Base-by-base conservation (phyloP, 2,888 invertebrate genomes). In the Ormyrus rosae region DNA sequence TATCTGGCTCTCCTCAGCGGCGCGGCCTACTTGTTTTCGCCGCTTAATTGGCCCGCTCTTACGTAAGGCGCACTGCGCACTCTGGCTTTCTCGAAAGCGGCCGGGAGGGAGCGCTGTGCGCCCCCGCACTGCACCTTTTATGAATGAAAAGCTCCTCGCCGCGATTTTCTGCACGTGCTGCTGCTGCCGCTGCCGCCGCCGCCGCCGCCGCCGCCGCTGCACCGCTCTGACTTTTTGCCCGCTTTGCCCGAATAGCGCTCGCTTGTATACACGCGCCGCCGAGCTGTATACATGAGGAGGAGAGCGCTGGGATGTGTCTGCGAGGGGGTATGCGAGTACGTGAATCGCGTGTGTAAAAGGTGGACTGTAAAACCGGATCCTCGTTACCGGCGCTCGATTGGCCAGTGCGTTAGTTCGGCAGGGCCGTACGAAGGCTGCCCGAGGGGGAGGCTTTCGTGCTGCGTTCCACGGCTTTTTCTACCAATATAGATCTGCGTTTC, bases 341-440 rank as follows among this genome's bases (percentile, higher is more conserved):
- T 64, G 70, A 78, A 71, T 67, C 60, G 71, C 67, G 65, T 71
- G 65, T 60, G 71, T 65, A 71, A 78, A 71, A 78, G 71, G 58
- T 72, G 61, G 60, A 46, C 78, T 72, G 78, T 67, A 53, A 78
- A 78, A 78, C 78, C 78, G 78, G 78, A 78, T 78, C 72, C 78
- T 78, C 72, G 67, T 72, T 78, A 78, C 72, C 34, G 67, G 53
- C 71, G 48, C 53, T 67, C 60, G 55, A 78, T 71, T 71, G 78
- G 72, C 10, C 60, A 55, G 51, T 60, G 67, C 78, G 72, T 45
- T 50, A 64, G 65, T 71, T 61, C 19, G 50, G 45, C 72, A 72
- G 78, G 46, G 77, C 77, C 70, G 77, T 78, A 71, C 45, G 50
- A 7, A 11, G n/a, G n/a, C 51, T 4, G 34, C 2, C 3, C 34